These are phyloP conservation scores for Oligia strigilis DNA, from an alignment of 2,888 invertebrate genomes.

Conservation along the genomic window DNA sequence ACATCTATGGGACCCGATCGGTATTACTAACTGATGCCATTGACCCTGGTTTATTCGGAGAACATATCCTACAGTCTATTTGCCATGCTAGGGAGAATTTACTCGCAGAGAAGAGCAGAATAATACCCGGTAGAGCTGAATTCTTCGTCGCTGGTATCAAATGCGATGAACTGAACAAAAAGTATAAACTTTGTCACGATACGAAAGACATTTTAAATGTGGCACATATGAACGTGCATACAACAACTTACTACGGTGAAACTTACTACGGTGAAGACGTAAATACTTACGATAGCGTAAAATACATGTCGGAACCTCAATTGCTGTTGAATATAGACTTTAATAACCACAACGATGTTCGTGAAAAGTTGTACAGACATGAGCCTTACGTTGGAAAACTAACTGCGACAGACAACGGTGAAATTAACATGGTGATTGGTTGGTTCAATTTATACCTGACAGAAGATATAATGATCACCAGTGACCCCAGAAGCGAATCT, in stretches of 20 bases:
- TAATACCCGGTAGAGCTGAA: constrained; percentile 58
- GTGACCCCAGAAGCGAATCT: constrained; percentile 83
- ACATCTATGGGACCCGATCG: constrained; percentile 39
- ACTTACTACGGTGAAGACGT: constrained; percentile 57
- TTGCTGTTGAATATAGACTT: constrained; percentile 59
- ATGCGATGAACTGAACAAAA: constrained; percentile 45
- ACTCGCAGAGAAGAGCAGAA: constrained; percentile 23
- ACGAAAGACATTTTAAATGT: constrained; percentile 44
- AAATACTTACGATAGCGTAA: constrained; percentile 45
- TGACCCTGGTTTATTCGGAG: constrained; percentile 55
- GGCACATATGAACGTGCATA: constrained; percentile 45
- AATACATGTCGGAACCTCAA: constrained; percentile 56
- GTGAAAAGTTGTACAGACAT: constrained; percentile 36
- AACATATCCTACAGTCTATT: constrained; percentile 89
- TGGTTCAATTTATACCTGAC: constrained; percentile 93
- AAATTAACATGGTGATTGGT: constrained; percentile 82
- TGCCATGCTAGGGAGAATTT: constrained; percentile 90
- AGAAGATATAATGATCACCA: constrained; percentile 89
- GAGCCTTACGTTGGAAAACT: constrained; percentile 33
- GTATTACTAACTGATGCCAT: constrained; percentile 50
- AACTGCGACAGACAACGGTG: constrained; percentile 37
- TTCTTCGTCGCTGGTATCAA: constrained; percentile 51
- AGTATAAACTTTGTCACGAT: constrained; percentile 34
- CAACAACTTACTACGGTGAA: constrained; percentile 27
- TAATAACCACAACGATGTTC: constrained; percentile 49